Evolutionary conservation across 2,888 invertebrate genomes (phyloP).

Genomic region (Cyrtodaria siliqua): DNA sequence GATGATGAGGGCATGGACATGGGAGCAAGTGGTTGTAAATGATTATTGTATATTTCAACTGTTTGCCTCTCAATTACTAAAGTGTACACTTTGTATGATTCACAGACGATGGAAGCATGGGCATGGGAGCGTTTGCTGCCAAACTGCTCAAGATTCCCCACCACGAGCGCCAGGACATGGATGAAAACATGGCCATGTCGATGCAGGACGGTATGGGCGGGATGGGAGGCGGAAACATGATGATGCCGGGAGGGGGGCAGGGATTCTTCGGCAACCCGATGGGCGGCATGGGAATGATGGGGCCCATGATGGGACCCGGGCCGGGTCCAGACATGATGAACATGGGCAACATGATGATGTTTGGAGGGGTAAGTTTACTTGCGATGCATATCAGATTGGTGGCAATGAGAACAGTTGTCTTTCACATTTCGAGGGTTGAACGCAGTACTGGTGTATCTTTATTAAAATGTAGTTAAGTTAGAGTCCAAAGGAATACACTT

Average conservation of each 20-base stretch:
- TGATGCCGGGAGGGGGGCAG: conserved; percentile 64
- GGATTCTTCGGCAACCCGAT: conserved; percentile 59
- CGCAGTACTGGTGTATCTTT: no score
- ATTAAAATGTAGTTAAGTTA: no score
- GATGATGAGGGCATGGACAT: no score
- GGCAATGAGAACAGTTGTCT: no score
- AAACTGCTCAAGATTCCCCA: conserved; percentile 49
- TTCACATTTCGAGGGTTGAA: no score
- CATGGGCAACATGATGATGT: conserved; percentile 83
- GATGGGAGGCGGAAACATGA: conserved; percentile 46
- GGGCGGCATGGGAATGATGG: conserved; percentile 61
- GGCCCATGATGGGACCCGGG: conserved; percentile 76
- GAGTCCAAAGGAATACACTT: no score
- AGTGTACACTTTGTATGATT: no score
- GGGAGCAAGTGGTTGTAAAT: no score
- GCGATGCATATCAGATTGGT: no score
- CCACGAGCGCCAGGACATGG: conserved; percentile 24
- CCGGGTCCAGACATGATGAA: conserved; percentile 68
- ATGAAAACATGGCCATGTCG: conserved; percentile 28
- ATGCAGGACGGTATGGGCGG: conserved; percentile 26
- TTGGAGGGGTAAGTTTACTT: conserved; percentile 81
- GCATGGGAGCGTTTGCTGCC: conserved; percentile 55
- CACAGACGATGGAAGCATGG: conserved; percentile 43
- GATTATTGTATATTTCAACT: no score
- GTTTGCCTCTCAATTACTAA: no score